Evolutionary conservation across 2,113 vertebrate species (phyloP).

Genomic region (Proterorhinus semilunaris): DNA sequence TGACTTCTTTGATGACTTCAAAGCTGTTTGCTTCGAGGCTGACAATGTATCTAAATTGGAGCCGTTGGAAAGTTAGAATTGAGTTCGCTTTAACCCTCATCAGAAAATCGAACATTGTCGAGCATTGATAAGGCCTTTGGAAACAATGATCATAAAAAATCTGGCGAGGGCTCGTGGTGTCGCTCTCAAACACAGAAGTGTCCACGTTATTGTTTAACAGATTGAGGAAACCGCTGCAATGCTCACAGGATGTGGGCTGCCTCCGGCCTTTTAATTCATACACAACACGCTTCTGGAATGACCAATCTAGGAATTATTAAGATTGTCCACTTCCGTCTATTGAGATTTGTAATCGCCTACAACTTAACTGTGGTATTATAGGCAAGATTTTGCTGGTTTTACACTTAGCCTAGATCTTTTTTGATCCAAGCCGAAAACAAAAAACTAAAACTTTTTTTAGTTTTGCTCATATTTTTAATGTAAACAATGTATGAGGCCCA

Average conservation of each 20-base stretch:
- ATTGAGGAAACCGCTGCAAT: conserved; percentile 19
- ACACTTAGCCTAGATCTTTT: not conserved
- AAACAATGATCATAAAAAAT: not conserved
- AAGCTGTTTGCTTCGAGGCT: conserved; percentile 52
- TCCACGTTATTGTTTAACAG: conserved; percentile 36
- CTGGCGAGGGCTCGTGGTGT: conserved; percentile 9
- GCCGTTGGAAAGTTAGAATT: conserved; percentile 60
- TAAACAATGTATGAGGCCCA: no score
- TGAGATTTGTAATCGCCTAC: not conserved
- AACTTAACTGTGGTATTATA: not conserved
- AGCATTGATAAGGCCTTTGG: not conserved
- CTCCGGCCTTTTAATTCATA: conserved; percentile 39
- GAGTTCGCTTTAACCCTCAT: conserved; percentile 24
- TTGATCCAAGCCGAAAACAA: not conserved
- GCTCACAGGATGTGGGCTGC: conserved; percentile 31
- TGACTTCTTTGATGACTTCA: conserved; percentile 72
- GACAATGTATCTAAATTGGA: conserved; percentile 62
- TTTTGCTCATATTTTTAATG: no score
- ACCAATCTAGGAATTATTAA: not conserved
- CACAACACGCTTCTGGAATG: not conserved
- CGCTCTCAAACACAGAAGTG: conserved; percentile 18
- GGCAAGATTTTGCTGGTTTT: not conserved
- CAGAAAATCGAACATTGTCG: conserved; percentile 12
- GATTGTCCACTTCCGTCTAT: not conserved
- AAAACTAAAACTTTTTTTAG: no score